Percentiles rank a stretch among this genome's conserved stretches.
Conservation (phyloP, 1,140 invertebrate species). For the Dendroctonus ponderosae region DNA sequence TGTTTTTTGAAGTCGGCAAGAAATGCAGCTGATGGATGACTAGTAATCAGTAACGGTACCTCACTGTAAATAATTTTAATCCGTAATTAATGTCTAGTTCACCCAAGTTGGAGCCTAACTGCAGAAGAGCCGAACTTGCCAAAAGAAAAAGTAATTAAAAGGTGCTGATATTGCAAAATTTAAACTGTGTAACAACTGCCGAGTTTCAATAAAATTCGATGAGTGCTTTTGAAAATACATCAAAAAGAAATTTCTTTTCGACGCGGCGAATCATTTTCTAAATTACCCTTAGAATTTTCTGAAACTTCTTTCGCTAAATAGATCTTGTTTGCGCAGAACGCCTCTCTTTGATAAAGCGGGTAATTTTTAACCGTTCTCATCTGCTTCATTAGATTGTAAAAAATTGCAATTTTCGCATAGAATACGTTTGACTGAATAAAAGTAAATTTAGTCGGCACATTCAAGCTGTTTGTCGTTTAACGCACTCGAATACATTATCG, state of each 20-base stretch:
- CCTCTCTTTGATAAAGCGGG: background rate
- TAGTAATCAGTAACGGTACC: no score
- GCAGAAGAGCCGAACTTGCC: background rate
- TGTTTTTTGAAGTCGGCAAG: no score
- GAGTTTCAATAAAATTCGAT: constrained; percentile 13
- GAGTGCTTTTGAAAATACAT: constrained; percentile 22
- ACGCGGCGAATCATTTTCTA: constrained; percentile 14
- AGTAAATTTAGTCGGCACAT: no score
- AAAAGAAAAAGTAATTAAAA: constrained; percentile 11
- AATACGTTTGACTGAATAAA: no score
- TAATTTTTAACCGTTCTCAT: no score
- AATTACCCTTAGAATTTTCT: constrained; percentile 21
- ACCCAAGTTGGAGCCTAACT: background rate
- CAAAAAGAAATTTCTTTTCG: constrained; percentile 16
- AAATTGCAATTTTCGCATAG: no score
- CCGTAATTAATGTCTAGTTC: background rate
- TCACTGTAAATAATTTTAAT: background rate
- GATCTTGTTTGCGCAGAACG: constrained; percentile 9
- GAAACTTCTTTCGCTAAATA: constrained; percentile 19
- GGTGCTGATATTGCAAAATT: constrained; percentile 17
- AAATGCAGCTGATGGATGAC: no score
- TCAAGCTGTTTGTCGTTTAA: background rate
- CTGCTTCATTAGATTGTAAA: no score
- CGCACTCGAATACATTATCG: background rate
- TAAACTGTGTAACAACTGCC: constrained; percentile 18